These are phyloP conservation scores for Harpagus bidentatus DNA, from an alignment of 2,113 vertebrate genomes.

Conservation along the genomic window DNA sequence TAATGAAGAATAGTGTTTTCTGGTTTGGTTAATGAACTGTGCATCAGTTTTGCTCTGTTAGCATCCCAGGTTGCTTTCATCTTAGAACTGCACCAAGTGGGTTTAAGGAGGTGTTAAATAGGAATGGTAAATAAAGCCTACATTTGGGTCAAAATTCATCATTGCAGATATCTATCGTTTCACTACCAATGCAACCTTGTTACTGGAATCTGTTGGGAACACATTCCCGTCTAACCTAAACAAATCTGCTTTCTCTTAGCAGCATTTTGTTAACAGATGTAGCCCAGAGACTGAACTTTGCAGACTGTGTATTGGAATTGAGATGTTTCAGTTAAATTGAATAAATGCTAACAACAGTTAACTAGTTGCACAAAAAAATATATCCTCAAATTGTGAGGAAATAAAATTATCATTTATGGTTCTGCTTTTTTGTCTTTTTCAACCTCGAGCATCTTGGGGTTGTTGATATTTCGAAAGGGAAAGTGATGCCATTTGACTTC, in stretches of 20 bases:
- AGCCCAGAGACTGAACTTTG: neutral
- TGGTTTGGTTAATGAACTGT: neutral
- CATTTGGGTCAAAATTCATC: neutral
- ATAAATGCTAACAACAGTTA: neutral
- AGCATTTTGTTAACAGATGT: constrained; percentile 20
- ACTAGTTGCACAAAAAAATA: neutral
- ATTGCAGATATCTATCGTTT: neutral
- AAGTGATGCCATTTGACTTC: neutral
- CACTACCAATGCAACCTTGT: neutral
- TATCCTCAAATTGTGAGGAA: neutral
- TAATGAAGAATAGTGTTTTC: neutral
- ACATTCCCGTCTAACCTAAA: neutral
- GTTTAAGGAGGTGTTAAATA: neutral
- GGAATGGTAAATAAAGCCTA: neutral
- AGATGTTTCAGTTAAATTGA: neutral
- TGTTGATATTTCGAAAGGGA: neutral
- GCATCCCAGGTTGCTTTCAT: neutral
- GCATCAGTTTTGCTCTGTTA: neutral
- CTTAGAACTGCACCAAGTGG: neutral
- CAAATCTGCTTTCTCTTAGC: constrained; percentile 40
- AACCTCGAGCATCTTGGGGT: neutral
- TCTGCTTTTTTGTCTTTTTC: neutral
- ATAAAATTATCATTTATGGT: neutral
- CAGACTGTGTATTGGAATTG: neutral
- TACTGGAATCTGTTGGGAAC: neutral